These are phyloP conservation scores for Lumbricus terrestris DNA, from an alignment of 2,888 invertebrate species.

Conservation along the genomic window DNA sequence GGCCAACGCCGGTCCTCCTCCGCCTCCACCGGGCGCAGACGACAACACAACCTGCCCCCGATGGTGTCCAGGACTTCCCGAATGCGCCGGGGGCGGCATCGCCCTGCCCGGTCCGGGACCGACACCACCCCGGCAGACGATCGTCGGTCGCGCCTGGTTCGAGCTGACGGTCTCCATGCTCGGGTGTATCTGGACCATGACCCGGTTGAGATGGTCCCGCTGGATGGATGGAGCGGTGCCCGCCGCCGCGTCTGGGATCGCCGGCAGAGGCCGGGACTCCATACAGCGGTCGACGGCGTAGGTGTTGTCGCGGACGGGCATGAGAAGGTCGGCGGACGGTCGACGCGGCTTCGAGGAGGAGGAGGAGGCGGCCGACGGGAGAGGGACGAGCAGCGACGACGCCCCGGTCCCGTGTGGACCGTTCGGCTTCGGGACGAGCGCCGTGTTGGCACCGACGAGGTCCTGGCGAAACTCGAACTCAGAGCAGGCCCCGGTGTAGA, in stretches of 20 bases:
- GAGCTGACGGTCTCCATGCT: neutral
- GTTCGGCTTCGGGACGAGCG: conserved; percentile 16
- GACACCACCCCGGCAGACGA: neutral
- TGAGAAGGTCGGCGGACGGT: conserved; percentile 27
- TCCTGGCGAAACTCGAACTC: conserved; percentile 33
- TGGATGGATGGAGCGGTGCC: conserved; percentile 25
- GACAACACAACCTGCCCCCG: conserved; percentile 5
- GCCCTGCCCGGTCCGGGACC: neutral
- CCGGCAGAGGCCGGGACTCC: conserved; percentile 38
- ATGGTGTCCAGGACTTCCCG: neutral
- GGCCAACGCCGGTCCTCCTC: no score
- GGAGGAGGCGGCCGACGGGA: no score
- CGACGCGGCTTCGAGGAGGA: conserved; percentile 22
- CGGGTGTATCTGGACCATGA: conserved; percentile 32
- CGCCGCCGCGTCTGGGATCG: conserved; percentile 27
- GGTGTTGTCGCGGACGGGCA: conserved; percentile 27
- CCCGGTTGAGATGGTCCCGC: conserved; percentile 21
- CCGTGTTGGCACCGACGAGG: conserved; percentile 24
- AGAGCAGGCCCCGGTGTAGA: conserved; percentile 30
- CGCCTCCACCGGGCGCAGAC: neutral
- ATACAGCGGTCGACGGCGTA: conserved; percentile 34
- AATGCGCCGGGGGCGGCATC: neutral
- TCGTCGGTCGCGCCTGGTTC: neutral
- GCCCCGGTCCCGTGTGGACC: neutral
- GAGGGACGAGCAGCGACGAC: neutral